phyloP scores from a whole-genome alignment of 2,888 invertebrate genomes.

The Athalia cordata region DNA sequence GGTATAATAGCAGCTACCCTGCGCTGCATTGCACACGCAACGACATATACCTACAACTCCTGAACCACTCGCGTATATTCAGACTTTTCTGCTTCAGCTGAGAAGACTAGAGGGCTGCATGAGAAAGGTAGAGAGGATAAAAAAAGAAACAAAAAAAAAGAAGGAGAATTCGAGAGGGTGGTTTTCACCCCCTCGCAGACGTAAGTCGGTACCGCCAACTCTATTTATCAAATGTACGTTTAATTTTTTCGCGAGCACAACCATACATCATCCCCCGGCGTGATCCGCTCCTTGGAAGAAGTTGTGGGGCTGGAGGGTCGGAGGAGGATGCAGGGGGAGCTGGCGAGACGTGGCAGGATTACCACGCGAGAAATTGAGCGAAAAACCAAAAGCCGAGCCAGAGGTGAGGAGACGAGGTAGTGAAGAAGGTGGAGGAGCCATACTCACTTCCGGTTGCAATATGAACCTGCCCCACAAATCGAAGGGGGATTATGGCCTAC shows the following conservation, averaged over 20 bases:
- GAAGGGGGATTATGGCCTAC: conserved; percentile 35
- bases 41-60: neutral
- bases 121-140: neutral
- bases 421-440: neutral
- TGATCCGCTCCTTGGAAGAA: conserved; percentile 57
- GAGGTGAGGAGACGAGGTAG: too few relatives aligned
- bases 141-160: neutral
- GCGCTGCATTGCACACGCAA: conserved; percentile 15
- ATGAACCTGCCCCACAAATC: neutral
- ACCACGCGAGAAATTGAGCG: conserved; percentile 63
- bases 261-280: conserved; percentile 69
- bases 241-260: conserved; percentile 69
- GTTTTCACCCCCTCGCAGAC: conserved; percentile 41
- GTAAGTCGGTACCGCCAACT: conserved; percentile 58
- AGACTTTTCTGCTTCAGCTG: neutral
- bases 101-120: conserved; percentile 2
- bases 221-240: conserved; percentile 72
- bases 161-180: neutral
- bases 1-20: too few relatives aligned
- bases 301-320: conserved; percentile 4
- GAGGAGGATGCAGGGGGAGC: conserved; percentile 15
- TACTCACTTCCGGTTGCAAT: conserved; percentile 39
- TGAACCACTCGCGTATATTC: conserved; percentile 3
- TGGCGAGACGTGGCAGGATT: conserved; percentile 66
- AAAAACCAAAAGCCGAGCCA: conserved; percentile 57